Evolutionary conservation across 2,888 invertebrate genomes (phyloP), one percentile per base, ranked within the genome.

Genomic region (Acrocyrtus sp.): DNA sequence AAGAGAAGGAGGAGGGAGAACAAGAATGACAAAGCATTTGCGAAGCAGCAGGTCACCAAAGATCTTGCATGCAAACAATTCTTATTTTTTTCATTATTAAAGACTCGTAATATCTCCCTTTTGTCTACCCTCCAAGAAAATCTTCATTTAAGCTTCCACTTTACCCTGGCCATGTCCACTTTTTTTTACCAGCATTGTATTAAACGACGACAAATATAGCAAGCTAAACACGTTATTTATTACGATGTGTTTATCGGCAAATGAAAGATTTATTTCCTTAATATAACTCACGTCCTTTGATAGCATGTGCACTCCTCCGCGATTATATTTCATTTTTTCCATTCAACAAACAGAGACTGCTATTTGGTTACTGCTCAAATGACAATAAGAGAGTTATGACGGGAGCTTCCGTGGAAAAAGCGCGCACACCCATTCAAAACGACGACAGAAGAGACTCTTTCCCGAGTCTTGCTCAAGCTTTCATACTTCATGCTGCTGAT

Each of bases 11-110:
- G n/a, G n/a, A n/a, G 34, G 47, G 45, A 45, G 47, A 72, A 17
- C 34, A 61, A 19, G 47, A 66, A 77, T 77, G 77, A 77, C 77
- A 77, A 63, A 72, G 77, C 77, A 77, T 77, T 77, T 77, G 77
- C 77, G 45, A 77, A 77, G 74, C 77, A 77, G 77, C 77, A 69
- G 74, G 77, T 72, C 65, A 63, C 74, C 69, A 67, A 34, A 73
- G 60, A 63, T 50, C 68, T 75, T 62, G n/a, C 54, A 61, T 69
- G 69, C 69, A 69, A 69, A 69, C 69, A 69, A 69, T 69, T n/a
- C n/a, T n/a, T n/a, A n/a, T n/a, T n/a, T n/a, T n/a, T n/a, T n/a
- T n/a, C n/a, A n/a, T n/a, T n/a, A n/a, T n/a, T n/a, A n/a, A n/a
- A n/a, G n/a, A n/a, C n/a, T n/a, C n/a, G n/a, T n/a, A n/a, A n/a